Evolutionary conservation across 1,140 invertebrate genomes (phyloP), one percentile per base, ranked within the genome.

Genomic region (Aphelenchoides besseyi): DNA sequence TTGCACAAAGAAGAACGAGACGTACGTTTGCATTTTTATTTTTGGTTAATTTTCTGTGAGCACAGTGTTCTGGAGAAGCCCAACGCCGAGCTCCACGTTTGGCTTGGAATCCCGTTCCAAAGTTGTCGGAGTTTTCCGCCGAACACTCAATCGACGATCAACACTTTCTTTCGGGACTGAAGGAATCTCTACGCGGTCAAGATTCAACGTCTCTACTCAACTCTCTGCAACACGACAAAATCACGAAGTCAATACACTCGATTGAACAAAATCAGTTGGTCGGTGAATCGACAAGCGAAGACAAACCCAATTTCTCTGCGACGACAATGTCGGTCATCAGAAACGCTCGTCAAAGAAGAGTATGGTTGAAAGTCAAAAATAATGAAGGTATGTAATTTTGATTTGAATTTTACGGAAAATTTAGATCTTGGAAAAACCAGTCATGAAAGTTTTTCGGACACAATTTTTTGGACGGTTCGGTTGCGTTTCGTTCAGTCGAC

Each of bases 391-490:
- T 69, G 12, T 70, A 66, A 18, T 26, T 12, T 64, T 2, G 12
- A 12, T 70, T 70, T 12, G 16, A 28, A 0, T 30, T 28, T 70
- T 16, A 2, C n/a, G 12, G 9, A n/a, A 61, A 26, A n/a, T 71
- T 73, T 57, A 74, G 48, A 9, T 35, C 29, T 29, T 29, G 66
- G 16, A 2, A 48, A 70, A n/a, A 77, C 73, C 33, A 64, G 59
- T 12, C 61, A 77, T 48, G 73, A 74, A 54, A 23, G 52, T 2
- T 36, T 73, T 66, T 77, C 73, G 28, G 73, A 74, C 28, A 74
- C 75, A 3, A 66, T 74, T 18, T 78, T 70, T 41, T 74, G 73
- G 73, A 74, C 73, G 16, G 33, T 78, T 12, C 33, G 53, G 1
- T 9, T 74, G 2, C 69, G 62, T 3, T 74, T 74, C 48, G 28